These are phyloP conservation scores for Himalopsyche anomala DNA, from an alignment of 2,888 invertebrate genomes.

Conservation along the genomic window DNA sequence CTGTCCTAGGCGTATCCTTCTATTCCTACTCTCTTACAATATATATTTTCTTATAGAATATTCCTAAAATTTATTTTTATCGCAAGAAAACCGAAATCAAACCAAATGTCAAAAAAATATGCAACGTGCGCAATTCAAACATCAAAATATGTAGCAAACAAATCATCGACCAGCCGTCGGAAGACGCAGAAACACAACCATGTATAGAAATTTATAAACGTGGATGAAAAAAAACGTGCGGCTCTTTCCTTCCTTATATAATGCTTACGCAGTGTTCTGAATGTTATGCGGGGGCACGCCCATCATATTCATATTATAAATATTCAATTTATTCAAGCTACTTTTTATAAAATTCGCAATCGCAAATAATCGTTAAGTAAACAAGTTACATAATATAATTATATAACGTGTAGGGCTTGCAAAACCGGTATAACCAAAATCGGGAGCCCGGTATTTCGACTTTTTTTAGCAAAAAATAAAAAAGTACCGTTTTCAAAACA, in stretches of 20 bases:
- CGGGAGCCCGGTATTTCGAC: background rate
- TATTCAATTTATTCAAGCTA: background rate
- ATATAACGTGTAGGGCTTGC: background rate
- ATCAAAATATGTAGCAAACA: background rate
- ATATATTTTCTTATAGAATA: too few relatives aligned
- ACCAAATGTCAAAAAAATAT: background rate
- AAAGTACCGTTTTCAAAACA: too few relatives aligned
- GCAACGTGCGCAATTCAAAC: background rate
- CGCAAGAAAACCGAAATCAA: background rate
- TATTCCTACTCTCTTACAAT: too few relatives aligned
- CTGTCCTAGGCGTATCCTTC: too few relatives aligned
- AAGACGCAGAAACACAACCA: background rate
- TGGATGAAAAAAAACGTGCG: background rate
- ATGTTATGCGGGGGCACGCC: background rate
- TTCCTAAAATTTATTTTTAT: too few relatives aligned
- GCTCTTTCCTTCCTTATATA: background rate
- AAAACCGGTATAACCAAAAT: background rate
- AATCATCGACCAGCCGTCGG: background rate
- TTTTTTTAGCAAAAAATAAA: background rate
- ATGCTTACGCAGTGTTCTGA: too few relatives aligned
- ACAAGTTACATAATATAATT: background rate
- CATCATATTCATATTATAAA: background rate
- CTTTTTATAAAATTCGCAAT: conserved; percentile 1
- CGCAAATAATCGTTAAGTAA: conserved; percentile 11
- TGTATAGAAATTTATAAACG: background rate